Conservation (phyloP, 1,140 invertebrate genomes). For the Goniozus legneri region DNA sequence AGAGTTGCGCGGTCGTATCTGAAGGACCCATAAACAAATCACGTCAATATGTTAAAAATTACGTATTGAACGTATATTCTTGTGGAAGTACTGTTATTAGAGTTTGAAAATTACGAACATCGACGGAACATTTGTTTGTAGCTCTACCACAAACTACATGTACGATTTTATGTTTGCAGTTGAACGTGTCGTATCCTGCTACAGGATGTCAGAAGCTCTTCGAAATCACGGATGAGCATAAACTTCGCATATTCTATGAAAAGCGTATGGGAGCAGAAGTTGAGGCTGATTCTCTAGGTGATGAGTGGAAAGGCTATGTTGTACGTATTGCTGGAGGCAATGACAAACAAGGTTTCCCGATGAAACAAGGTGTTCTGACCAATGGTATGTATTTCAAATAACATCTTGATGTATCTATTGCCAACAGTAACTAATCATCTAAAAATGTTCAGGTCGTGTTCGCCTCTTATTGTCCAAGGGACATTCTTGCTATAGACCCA, state of each 20-base stretch:
- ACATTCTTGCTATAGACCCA: slow-evolving; percentile 95
- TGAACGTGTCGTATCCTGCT: slow-evolving; percentile 97
- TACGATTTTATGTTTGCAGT: no score
- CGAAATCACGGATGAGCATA: slow-evolving; percentile 97
- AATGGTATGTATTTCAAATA: slow-evolving; percentile 74
- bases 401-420: no score
- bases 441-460: slow-evolving; percentile 74
- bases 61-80: no score
- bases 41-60: no score
- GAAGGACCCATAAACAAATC: no score
- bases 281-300: slow-evolving; percentile 88
- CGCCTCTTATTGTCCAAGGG: slow-evolving; percentile 93
- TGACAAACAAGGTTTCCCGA: slow-evolving; percentile 99
- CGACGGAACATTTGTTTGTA: no score
- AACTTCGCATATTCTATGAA: slow-evolving; percentile 96
- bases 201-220: slow-evolving; percentile 98
- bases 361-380: slow-evolving; percentile 99
- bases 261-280: slow-evolving; percentile 98
- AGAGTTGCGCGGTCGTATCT: no score
- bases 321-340: slow-evolving; percentile 95
- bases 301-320: slow-evolving; percentile 99
- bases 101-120: no score
- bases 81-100: no score
- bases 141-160: no score
- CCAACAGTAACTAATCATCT: no score